Percentiles rank a stretch among this genome's conserved stretches.
These are phyloP conservation scores for Melanchra persicariae DNA, from an alignment of 2,888 invertebrate species.

Conservation along the genomic window DNA sequence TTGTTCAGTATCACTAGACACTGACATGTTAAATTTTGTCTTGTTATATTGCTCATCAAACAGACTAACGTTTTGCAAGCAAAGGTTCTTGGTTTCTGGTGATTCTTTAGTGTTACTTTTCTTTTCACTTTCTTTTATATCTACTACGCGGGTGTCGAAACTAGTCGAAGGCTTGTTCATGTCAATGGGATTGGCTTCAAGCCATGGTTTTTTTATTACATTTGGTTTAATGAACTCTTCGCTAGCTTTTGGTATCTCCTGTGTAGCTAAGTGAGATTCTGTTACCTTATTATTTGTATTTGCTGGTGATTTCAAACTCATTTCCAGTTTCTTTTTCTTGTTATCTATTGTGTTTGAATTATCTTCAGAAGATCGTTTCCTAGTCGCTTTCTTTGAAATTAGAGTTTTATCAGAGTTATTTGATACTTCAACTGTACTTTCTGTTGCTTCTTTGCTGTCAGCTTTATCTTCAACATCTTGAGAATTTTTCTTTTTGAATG, in stretches of 20 bases:
- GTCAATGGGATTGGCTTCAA: constrained; percentile 10
- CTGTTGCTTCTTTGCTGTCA: constrained; percentile 42
- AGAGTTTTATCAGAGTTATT: constrained; percentile 12
- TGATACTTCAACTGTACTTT: constrained; percentile 46
- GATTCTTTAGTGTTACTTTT: constrained; percentile 18
- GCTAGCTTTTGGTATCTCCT: constrained; percentile 3
- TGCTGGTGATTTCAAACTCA: constrained; percentile 24
- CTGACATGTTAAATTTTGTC: constrained; percentile 73
- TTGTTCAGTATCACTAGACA: constrained; percentile 70
- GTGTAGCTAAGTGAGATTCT: constrained; percentile 10
- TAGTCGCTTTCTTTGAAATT: constrained; percentile 18
- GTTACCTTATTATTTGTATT: constrained; percentile 6
- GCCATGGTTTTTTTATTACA: constrained; percentile 23
- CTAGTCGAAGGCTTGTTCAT: constrained; percentile 56
- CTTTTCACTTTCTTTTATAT: constrained; percentile 22
- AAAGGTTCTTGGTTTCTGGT: constrained; percentile 73
- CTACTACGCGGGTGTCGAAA: constrained; percentile 15
- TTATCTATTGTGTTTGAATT: constrained; percentile 41
- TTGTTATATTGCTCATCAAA: constrained; percentile 79
- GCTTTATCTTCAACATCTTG: constrained; percentile 46
- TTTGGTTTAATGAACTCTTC: constrained; percentile 11
- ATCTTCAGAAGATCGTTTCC: constrained; percentile 61
- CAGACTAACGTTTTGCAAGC: constrained; percentile 82
- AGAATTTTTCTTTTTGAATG: constrained; percentile 62
- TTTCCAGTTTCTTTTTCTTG: constrained; percentile 54